Evolutionary conservation across 2,797 vertebrate species (phyloP).

Genomic region (Siniperca undulata): DNA sequence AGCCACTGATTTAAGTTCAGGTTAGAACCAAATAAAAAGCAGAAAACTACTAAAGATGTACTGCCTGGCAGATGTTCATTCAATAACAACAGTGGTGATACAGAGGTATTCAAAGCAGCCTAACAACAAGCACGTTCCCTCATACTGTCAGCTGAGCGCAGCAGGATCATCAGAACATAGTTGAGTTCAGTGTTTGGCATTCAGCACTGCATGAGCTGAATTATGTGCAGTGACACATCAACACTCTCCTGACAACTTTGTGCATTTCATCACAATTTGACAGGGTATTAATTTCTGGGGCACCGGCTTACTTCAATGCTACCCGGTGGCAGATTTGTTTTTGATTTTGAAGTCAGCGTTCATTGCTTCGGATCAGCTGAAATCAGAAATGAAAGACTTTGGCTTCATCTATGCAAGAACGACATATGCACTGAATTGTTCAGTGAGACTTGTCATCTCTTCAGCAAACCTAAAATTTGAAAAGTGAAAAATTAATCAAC

Average conservation of each 20-base stretch:
- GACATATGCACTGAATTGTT: background rate
- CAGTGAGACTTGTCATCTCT: background rate
- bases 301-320: conserved; percentile 12
- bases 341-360: background rate
- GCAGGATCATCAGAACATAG: conserved; percentile 51
- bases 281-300: conserved; percentile 37
- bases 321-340: conserved; percentile 28
- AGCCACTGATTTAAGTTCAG: conserved; percentile 25
- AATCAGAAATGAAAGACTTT: background rate
- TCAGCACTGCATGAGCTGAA: conserved; percentile 26
- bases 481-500: background rate
- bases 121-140: conserved; percentile 39
- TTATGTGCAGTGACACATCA: conserved; percentile 50
- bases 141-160: conserved; percentile 64
- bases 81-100: conserved; percentile 16
- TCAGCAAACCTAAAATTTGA: background rate
- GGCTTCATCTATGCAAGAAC: background rate
- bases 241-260: conserved; percentile 46
- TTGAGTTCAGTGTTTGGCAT: conserved; percentile 44
- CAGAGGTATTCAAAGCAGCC: conserved; percentile 37
- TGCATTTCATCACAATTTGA: conserved; percentile 50
- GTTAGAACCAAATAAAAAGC: conserved; percentile 24
- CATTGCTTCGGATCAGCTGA: background rate
- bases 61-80: conserved; percentile 15
- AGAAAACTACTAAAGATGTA: background rate